Evolutionary conservation across 2,797 vertebrate species (phyloP).

Genomic region (Parotocinclus haroldoi): DNA sequence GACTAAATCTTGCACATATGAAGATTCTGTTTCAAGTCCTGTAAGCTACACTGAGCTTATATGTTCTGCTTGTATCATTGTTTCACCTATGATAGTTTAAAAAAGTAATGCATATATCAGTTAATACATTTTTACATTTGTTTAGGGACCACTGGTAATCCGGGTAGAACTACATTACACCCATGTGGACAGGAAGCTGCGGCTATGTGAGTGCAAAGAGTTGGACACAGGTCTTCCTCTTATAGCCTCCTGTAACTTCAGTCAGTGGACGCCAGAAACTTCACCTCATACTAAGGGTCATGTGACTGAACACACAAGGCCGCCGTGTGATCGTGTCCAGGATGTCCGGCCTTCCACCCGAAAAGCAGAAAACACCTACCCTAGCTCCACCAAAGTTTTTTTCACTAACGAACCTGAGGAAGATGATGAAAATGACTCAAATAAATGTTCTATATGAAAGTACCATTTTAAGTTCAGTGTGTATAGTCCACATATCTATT

Average conservation of each 20-base stretch:
- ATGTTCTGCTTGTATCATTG: no score
- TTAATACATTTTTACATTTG: not conserved
- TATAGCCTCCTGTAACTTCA: conserved; percentile 69
- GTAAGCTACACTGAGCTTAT: no score
- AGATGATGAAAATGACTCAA: conserved; percentile 76
- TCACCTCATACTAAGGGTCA: conserved; percentile 40
- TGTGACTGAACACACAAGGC: conserved; percentile 25
- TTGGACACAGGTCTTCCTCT: conserved; percentile 70
- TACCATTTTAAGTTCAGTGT: no score
- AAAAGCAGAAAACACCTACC: conserved; percentile 60
- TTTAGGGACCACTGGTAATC: conserved; percentile 68
- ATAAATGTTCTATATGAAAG: conserved; percentile 1
- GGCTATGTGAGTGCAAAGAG: conserved; percentile 66
- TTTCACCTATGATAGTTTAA: no score
- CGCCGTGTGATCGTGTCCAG: conserved; percentile 25
- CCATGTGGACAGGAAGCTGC: conserved; percentile 57
- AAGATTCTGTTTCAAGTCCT: no score
- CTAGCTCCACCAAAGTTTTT: conserved; percentile 57
- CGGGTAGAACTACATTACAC: conserved; percentile 76
- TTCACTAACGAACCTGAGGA: conserved; percentile 77
- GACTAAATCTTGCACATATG: no score
- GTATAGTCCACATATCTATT: no score
- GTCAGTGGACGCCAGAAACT: conserved; percentile 42
- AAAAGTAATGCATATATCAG: no score
- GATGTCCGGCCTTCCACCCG: conserved; percentile 58